Percentiles rank a stretch among this genome's conserved stretches.
phyloP scores from a whole-genome alignment of 2,113 vertebrate genomes.

The Peromyscus leucopus region DNA sequence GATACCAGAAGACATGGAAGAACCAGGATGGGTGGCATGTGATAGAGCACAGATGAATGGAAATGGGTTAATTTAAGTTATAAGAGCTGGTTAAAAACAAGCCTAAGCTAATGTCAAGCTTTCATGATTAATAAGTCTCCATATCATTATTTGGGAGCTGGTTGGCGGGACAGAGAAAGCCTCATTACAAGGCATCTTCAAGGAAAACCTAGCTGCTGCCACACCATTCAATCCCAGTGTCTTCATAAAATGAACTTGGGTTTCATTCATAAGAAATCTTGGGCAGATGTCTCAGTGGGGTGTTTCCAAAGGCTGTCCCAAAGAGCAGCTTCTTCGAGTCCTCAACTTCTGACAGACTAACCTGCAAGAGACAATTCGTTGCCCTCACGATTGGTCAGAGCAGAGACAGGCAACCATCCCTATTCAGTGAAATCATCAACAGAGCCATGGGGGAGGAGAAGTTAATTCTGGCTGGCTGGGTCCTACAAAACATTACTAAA shows the following conservation, averaged over 20 bases:
- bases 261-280: background rate
- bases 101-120: background rate
- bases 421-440: background rate
- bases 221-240: background rate
- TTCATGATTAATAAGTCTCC: background rate
- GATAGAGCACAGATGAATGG: background rate
- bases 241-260: background rate
- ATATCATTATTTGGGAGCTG: background rate
- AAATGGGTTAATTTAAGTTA: background rate
- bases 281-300: background rate
- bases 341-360: background rate
- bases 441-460: background rate
- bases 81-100: background rate
- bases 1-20: background rate
- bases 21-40: background rate
- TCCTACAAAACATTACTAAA: background rate
- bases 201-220: background rate
- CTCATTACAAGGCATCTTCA: background rate
- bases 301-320: background rate
- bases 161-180: background rate
- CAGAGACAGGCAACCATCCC: background rate
- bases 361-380: background rate
- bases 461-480: background rate
- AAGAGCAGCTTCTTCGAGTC: background rate
- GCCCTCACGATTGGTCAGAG: background rate